phyloP scores from a whole-genome alignment of 1,140 invertebrate genomes.

The Capitella teleta region DNA sequence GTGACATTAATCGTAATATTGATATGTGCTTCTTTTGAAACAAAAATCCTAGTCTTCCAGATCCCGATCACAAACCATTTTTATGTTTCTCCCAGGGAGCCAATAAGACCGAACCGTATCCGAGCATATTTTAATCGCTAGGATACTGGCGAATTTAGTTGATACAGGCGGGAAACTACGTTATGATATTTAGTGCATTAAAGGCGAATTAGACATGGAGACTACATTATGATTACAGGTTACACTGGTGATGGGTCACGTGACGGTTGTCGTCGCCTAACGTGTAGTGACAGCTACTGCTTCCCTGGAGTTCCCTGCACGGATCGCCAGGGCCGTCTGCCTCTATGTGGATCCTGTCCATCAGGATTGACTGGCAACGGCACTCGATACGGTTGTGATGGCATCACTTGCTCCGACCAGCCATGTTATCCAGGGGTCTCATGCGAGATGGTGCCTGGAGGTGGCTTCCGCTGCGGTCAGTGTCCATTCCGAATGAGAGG shows the following conservation, averaged over 20 bases:
- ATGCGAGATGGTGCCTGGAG: slow-evolving; percentile 39
- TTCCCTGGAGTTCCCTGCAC: slow-evolving; percentile 71
- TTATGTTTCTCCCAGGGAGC: too few relatives aligned
- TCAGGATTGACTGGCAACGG: slow-evolving; percentile 29
- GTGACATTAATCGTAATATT: too few relatives aligned
- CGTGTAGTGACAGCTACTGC: slow-evolving; percentile 48
- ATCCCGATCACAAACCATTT: too few relatives aligned
- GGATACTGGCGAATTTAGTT: too few relatives aligned
- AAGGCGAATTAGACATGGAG: too few relatives aligned
- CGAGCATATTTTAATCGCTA: too few relatives aligned
- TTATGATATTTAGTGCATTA: too few relatives aligned
- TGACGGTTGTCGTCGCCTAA: slow-evolving; percentile 9
- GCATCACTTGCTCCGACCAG: slow-evolving; percentile 32
- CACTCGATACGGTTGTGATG: slow-evolving; percentile 7
- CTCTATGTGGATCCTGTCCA: slow-evolving; percentile 30
- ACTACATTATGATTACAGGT: too few relatives aligned
- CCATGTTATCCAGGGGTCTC: slow-evolving; percentile 55
- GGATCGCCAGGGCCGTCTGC: slow-evolving; percentile 49
- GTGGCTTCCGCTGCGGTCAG: slow-evolving; percentile 29
- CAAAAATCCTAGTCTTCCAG: too few relatives aligned
- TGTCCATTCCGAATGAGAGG: slow-evolving; percentile 22
- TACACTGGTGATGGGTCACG: slow-evolving; percentile 32
- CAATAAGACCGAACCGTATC: too few relatives aligned
- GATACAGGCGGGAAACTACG: too few relatives aligned
- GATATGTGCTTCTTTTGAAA: too few relatives aligned